Conservation (phyloP, 2,888 invertebrate genomes). For the Koerneria pararmatus region DNA sequence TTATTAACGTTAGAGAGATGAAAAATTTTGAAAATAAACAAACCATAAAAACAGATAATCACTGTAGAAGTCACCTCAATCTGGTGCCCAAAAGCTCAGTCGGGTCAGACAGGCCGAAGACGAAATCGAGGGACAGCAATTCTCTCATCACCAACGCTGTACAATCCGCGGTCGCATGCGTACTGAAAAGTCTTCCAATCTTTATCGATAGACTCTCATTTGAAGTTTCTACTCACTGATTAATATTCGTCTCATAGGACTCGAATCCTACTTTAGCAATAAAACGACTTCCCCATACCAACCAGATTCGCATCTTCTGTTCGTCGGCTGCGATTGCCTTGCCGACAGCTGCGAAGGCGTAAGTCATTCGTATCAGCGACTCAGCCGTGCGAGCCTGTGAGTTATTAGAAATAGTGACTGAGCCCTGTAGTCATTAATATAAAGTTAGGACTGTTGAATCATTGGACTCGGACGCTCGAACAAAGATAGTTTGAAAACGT, state of each 20-base stretch:
- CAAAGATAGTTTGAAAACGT: no score
- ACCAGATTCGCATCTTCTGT: constrained; percentile 42
- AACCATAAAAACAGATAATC: neutral
- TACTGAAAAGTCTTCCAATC: constrained; percentile 23
- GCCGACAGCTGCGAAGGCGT: constrained; percentile 52
- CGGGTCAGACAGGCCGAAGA: constrained; percentile 44
- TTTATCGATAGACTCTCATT: neutral
- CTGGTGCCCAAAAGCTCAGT: constrained; percentile 28
- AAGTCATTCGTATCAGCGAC: constrained; percentile 50
- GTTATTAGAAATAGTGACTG: no score
- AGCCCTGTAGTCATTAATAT: no score
- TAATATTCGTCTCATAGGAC: no score
- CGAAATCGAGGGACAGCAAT: constrained; percentile 38
- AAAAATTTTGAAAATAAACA: neutral
- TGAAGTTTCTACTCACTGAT: no score
- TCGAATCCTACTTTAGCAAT: no score
- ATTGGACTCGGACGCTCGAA: no score
- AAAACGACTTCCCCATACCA: neutral
- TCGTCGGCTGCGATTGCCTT: constrained; percentile 38
- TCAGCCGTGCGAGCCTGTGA: constrained; percentile 41
- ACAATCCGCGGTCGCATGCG: constrained; percentile 41
- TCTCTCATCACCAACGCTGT: constrained; percentile 40
- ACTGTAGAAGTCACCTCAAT: neutral
- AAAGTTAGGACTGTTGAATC: no score
- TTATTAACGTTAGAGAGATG: constrained; percentile 34